Conservation (phyloP, 1,140 invertebrate genomes). For the Triops cancriformis region DNA sequence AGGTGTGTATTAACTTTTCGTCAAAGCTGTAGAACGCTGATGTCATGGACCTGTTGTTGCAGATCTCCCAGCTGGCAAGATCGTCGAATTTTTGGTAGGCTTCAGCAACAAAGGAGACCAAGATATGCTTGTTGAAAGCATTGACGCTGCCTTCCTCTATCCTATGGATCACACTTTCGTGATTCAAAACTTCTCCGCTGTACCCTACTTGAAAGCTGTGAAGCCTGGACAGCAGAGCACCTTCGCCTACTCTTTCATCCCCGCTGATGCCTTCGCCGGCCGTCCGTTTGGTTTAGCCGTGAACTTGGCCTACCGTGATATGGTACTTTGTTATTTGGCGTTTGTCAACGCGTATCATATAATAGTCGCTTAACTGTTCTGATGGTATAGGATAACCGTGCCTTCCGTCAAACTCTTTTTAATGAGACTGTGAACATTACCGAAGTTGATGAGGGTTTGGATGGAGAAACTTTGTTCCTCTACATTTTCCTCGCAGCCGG, state of each 20-base stretch:
- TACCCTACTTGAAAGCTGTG: constrained; percentile 80
- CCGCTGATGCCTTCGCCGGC: constrained; percentile 88
- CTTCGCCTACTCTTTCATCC: constrained; percentile 87
- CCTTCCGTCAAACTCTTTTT: constrained; percentile 83
- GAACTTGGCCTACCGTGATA: constrained; percentile 86
- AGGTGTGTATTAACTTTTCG: constrained; percentile 40
- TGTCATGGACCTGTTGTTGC: constrained; percentile 35
- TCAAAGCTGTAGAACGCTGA: background rate
- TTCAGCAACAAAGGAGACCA: constrained; percentile 88
- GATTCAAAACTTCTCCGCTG: constrained; percentile 93
- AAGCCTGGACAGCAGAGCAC: constrained; percentile 88
- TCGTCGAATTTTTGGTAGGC: constrained; percentile 91
- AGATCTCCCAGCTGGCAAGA: constrained; percentile 85
- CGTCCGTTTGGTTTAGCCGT: constrained; percentile 91
- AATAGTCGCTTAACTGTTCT: constrained; percentile 22
- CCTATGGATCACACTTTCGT: constrained; percentile 97
- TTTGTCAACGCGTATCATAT: background rate
- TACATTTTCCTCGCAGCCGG: constrained; percentile 89
- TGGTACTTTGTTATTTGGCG: constrained; percentile 43
- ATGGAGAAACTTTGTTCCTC: constrained; percentile 97
- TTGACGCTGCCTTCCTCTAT: constrained; percentile 96
- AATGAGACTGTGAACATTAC: constrained; percentile 97
- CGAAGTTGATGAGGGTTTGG: constrained; percentile 91
- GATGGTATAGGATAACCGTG: constrained; percentile 51
- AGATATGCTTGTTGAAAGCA: constrained; percentile 82